Evolutionary conservation across 1,140 invertebrate genomes (phyloP).

Genomic region (Andrena cerasifolii): DNA sequence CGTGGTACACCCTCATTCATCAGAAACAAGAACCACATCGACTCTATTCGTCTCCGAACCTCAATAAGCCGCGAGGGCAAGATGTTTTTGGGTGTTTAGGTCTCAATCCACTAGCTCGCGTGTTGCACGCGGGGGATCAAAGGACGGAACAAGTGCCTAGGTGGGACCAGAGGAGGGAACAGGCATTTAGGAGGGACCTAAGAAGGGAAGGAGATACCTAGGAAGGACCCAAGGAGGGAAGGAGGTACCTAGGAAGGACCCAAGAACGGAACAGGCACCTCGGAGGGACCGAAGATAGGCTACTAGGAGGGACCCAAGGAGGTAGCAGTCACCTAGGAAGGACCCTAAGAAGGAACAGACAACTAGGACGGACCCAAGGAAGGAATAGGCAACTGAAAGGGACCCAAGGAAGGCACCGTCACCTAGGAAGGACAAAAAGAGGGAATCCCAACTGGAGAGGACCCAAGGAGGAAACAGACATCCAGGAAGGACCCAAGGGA

Average conservation of each 20-base stretch:
- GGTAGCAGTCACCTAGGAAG: too few species aligned
- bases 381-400: not conserved
- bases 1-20: too few species aligned
- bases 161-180: not conserved
- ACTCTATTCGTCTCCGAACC: not conserved
- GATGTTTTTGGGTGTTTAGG: constrained; percentile 18
- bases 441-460: too few species aligned
- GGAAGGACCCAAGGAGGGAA: not conserved
- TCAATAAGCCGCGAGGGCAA: not conserved
- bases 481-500: too few species aligned
- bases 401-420: too few species aligned
- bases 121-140: constrained; percentile 12
- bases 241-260: not conserved
- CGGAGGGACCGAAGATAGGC: not conserved
- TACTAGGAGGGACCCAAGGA: constrained; percentile 21
- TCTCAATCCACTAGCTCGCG: not conserved
- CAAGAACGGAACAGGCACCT: too few species aligned
- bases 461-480: too few species aligned
- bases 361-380: too few species aligned
- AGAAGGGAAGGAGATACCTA: not conserved
- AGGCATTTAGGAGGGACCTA: not conserved
- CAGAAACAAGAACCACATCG: not conserved
- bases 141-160: too few species aligned
- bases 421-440: constrained; percentile 22
- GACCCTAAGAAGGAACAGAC: too few species aligned